Base-by-base conservation (phyloP, 2,888 invertebrate species). In the Scotopteryx bipunctaria region DNA sequence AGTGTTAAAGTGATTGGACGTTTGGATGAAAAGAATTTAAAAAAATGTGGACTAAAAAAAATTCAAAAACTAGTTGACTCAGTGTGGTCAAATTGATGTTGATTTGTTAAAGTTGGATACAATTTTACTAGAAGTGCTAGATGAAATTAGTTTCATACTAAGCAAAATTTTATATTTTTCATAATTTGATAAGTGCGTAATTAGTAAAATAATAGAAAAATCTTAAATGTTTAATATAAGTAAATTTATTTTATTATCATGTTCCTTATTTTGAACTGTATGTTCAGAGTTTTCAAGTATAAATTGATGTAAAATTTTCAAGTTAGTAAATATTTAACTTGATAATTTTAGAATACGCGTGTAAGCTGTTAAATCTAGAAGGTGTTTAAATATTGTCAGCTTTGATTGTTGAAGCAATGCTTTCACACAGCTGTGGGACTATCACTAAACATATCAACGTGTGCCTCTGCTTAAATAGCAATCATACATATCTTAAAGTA, bases 361-460 rank as follows among this genome's bases (percentile, higher is more conserved):
- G 64, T 60, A 58, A 63, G 53, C 46, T 53, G 61, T 59, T 60
- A 59, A 61, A 60, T 64, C 64, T 62, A 69, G 48, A 57, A 59
- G 63, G 63, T 64, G 63, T 64, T 64, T 65, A 46, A 45, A 43
- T 43, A 58, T 62, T 62, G 73, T 80, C 69, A 69, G 89, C 89
- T 88, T 88, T 86, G 73, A 78, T 71, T 77, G 85, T 84, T 80
- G 67, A 84, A 83, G 83, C 81, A 73, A 76, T 73, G 86, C 86
- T 86, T 83, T 78, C 76, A 76, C 73, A 71, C 71, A 73, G 70
- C 73, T 65, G 68, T 68, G 64, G 67, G 42, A 60, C 40, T 70
- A 78, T 78, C 83, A 84, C 81, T 76, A 81, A 81, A 88, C 89
- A 90, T 90, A 90, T 90, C 89, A 86, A 86, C 71, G 86, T 89